Conservation (phyloP, 2,797 vertebrate genomes). For the Halcyon smyrnensis region DNA sequence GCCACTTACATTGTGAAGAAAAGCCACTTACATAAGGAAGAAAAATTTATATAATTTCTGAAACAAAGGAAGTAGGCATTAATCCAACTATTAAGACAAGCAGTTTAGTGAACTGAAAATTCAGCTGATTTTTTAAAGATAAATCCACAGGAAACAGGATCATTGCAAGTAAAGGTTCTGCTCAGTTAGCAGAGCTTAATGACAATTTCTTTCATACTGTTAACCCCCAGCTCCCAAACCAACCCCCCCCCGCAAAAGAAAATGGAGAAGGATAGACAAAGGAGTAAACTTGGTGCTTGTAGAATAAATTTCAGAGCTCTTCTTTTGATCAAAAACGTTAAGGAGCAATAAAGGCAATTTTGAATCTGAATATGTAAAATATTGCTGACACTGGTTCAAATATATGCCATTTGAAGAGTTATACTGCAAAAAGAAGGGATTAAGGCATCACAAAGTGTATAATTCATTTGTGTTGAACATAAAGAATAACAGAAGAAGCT, state of each 20-base stretch:
- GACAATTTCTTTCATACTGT: background rate
- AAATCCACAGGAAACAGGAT: background rate
- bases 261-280: background rate
- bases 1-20: background rate
- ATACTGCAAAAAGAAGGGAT: background rate
- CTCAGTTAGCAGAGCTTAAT: background rate
- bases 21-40: no score
- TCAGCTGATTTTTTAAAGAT: background rate
- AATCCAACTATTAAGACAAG: background rate
- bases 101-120: background rate
- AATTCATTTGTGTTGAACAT: background rate
- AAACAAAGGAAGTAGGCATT: background rate
- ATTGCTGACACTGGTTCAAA: background rate
- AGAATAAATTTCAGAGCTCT: background rate
- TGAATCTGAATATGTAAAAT: background rate
- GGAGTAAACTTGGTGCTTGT: background rate
- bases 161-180: background rate
- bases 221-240: fast-evolving
- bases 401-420: background rate
- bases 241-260: background rate
- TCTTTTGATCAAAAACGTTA: background rate
- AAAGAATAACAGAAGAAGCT: background rate
- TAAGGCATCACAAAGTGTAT: background rate
- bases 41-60: background rate
- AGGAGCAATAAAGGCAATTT: background rate